Base-by-base conservation (phyloP, 2,113 vertebrate genomes). In the Platysteira castanea region DNA sequence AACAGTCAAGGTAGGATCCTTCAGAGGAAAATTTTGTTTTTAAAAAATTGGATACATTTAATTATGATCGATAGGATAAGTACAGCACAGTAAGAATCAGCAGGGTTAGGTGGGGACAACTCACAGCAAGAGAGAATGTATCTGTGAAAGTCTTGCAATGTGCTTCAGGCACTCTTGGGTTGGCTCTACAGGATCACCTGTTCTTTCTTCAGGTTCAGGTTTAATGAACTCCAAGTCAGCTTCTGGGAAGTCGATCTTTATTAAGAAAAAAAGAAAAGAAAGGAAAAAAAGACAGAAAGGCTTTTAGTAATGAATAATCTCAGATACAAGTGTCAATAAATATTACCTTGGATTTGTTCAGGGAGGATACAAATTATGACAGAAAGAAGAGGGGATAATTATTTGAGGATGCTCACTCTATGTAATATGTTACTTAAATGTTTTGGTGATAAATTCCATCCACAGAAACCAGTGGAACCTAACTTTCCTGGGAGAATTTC, bases 161-260 rank as follows among this genome's bases (percentile, higher is more conserved):
- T 97, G 96, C 84, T 93, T 95, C 60, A 97, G 77, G 82, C 93
- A 97, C 49, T 97, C 96, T 49, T 94, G 70, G 1, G 87, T 22
- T 70, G 95, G 94, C 41, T 92, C 60, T 68, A 89, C 78, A 30
- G 78, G 28, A 53, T 84, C 49, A 41, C 5, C 59, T 81, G 37
- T 76, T 46, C 46, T 84, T 28, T 97, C 93, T 89, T 96, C 95
- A 70, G 86, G 75, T 64, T 93, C 89, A n/a, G 92, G 93, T 80
- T 96, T 96, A 68, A 93, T 44, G 59, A 93, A 97, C 33, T 93
- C 80, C 92, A 96, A 93, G 26, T 63, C 69, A 30, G 67, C 41
- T 65, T 91, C 88, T 80, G 97, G 97, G 86, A 98, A 98, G 89
- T 98, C 83, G 15, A 98, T 60, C 98, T 98, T 91, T 22, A 65